Percentiles rank a stretch among this genome's conserved stretches.
phyloP scores from a whole-genome alignment of 2,888 invertebrate genomes.

The Noctua pronuba region DNA sequence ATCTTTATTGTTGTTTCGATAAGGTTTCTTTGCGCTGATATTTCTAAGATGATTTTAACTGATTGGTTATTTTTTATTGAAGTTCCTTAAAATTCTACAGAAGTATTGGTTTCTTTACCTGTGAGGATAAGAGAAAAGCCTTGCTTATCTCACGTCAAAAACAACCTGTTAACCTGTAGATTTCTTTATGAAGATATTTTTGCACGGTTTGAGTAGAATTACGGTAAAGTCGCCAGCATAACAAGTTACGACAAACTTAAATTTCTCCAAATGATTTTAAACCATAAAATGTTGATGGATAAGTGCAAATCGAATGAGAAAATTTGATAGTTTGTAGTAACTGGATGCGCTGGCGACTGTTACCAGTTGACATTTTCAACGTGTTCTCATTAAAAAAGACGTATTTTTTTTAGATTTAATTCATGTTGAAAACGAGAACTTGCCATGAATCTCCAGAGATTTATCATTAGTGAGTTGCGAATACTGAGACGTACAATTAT shows the following conservation, averaged over 20 bases:
- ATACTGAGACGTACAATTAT: background rate
- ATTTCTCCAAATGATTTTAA: too few relatives aligned
- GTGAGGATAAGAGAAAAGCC: background rate
- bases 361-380: background rate
- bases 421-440: background rate
- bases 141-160: background rate
- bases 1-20: background rate
- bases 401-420: background rate
- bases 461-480: background rate
- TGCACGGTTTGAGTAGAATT: background rate
- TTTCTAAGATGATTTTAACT: background rate
- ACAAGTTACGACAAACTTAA: too few relatives aligned
- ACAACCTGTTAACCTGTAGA: background rate
- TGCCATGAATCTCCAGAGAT: background rate
- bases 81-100: background rate
- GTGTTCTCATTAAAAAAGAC: background rate
- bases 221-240: too few relatives aligned
- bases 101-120: background rate
- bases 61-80: background rate
- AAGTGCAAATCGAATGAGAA: too few relatives aligned
- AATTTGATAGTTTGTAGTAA: too few relatives aligned
- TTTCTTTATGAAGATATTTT: background rate
- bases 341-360: too few relatives aligned
- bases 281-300: too few relatives aligned
- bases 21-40: background rate